Evolutionary conservation across 2,113 vertebrate species (phyloP).

Genomic region (Petaurus breviceps): DNA sequence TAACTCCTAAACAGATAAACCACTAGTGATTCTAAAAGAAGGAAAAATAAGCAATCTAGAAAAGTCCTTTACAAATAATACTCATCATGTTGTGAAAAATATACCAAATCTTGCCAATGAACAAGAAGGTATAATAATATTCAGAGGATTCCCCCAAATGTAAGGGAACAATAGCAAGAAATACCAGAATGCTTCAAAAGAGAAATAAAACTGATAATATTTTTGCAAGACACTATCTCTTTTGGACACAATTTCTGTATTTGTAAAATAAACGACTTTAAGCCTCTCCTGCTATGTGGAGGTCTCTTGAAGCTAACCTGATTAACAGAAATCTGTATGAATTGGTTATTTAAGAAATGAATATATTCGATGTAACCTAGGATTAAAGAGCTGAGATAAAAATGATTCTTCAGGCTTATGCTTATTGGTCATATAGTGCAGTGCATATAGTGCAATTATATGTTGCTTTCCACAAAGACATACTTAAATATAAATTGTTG

Average conservation of each 20-base stretch:
- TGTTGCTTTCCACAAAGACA: neutral
- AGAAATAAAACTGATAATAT: neutral
- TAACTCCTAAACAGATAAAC: neutral
- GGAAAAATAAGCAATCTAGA: neutral
- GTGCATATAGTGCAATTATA: neutral
- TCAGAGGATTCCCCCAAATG: neutral
- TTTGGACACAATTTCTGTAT: neutral
- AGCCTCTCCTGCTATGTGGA: neutral
- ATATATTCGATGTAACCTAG: neutral
- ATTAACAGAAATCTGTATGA: neutral
- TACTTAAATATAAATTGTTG: neutral
- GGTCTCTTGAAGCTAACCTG: neutral
- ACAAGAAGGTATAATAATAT: neutral
- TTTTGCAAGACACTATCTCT: neutral
- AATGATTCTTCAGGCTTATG: neutral
- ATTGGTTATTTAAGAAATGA: neutral
- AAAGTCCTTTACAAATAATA: neutral
- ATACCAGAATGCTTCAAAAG: neutral
- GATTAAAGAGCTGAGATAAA: neutral
- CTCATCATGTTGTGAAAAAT: neutral
- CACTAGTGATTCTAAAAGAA: neutral
- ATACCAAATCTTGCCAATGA: neutral
- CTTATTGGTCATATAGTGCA: neutral
- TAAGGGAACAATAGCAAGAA: neutral
- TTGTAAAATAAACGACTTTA: neutral